These are phyloP conservation scores for Amitus sp. DNA, from an alignment of 2,888 invertebrate species.

Conservation along the genomic window DNA sequence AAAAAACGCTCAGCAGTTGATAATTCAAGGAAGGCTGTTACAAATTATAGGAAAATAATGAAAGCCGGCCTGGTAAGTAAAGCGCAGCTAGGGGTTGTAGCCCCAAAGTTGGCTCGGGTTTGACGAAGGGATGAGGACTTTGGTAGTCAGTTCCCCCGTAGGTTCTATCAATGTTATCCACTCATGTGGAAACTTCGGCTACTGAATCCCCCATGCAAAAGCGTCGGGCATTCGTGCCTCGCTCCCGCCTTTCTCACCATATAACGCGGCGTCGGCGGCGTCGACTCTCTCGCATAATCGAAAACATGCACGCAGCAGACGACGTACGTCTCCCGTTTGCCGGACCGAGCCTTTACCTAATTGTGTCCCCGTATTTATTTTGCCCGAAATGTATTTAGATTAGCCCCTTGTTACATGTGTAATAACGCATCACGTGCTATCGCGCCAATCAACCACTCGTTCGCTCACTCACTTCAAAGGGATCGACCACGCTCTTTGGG, in stretches of 20 bases:
- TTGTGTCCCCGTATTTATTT: conserved; percentile 62
- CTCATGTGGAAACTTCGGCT: conserved; percentile 64
- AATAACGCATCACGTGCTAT: conserved; percentile 32
- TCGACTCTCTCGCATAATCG: conserved; percentile 40
- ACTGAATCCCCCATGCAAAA: conserved; percentile 59
- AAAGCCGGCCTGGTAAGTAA: conserved; percentile 63
- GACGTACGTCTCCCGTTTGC: conserved; percentile 50
- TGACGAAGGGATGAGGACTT: conserved; percentile 60
- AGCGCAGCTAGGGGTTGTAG: conserved; percentile 38
- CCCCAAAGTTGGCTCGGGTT: conserved; percentile 57
- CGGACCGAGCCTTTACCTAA: conserved; percentile 63
- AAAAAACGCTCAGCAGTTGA: conserved; percentile 23
- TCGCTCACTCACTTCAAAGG: background rate
- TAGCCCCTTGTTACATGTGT: conserved; percentile 49
- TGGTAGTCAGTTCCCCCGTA: conserved; percentile 50
- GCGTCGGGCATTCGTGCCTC: conserved; percentile 56
- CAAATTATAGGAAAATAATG: conserved; percentile 65
- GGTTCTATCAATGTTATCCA: conserved; percentile 64
- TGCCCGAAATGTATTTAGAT: conserved; percentile 56
- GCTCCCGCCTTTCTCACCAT: conserved; percentile 64
- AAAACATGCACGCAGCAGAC: conserved; percentile 31
- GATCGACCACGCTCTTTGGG: background rate
- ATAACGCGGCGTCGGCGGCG: conserved; percentile 44
- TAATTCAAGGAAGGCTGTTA: conserved; percentile 51
- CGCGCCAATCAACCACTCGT: conserved; percentile 5